A percentile compares a stretch with the other conserved stretches of the same genome.
Evolutionary conservation across 30 jellyfish, hydroid and myxozoan genomes (phyloP).

Genomic region (Turritopsis rubra): DNA sequence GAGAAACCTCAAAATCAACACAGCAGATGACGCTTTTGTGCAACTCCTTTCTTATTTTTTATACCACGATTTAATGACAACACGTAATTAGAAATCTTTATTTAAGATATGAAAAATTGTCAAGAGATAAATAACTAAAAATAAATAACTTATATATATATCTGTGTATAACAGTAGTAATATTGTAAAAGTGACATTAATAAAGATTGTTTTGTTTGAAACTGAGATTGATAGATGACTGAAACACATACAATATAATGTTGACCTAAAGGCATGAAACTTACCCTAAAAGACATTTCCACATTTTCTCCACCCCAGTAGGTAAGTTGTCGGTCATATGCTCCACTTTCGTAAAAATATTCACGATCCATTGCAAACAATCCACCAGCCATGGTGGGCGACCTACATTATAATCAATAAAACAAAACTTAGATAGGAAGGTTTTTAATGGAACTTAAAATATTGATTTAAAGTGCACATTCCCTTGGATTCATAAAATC

Average conservation of each 20-base stretch:
- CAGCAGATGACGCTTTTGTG: not conserved
- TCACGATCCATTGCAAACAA: conserved; percentile 91
- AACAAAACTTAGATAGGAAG: too few species aligned
- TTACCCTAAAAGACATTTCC: conserved; percentile 97
- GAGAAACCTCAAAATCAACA: not conserved
- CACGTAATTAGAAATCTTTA: not conserved
- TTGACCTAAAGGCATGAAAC: not conserved
- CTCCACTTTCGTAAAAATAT: conserved; percentile 88
- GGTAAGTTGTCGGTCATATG: conserved; percentile 89
- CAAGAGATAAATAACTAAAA: not conserved
- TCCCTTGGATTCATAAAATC: not conserved
- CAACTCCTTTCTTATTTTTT: not conserved
- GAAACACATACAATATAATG: not conserved
- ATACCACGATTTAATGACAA: not conserved
- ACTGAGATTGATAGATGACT: not conserved
- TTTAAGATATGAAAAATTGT: not conserved
- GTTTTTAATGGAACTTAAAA: too few species aligned
- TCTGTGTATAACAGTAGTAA: not conserved
- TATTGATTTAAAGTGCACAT: not conserved
- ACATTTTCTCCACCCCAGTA: conserved; percentile 99
- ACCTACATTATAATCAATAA: conserved; percentile 39
- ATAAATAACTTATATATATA: too few species aligned
- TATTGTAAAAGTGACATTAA: not conserved
- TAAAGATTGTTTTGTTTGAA: not conserved
- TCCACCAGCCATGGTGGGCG: conserved; percentile 99